Evolutionary conservation across 2,888 invertebrate genomes (phyloP).

Genomic region (Agrochola circellaris): DNA sequence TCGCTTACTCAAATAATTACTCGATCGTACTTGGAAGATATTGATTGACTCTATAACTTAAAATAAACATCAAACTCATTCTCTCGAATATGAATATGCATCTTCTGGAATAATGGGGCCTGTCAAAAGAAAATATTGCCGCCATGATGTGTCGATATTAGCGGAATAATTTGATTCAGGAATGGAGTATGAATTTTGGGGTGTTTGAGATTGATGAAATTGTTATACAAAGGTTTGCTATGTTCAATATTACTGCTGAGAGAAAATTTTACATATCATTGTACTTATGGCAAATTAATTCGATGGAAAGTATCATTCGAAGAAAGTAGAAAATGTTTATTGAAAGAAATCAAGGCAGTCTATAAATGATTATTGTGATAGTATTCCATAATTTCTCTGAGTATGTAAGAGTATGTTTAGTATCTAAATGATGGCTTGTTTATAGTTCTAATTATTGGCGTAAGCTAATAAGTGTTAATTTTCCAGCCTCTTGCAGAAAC

Average conservation of each 20-base stretch:
- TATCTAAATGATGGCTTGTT: not conserved
- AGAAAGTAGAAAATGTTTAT: slow-evolving; percentile 24
- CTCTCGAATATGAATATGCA: not conserved
- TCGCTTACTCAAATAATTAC: not conserved
- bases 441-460: not conserved
- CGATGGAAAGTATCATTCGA: not conserved
- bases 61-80: slow-evolving; percentile 22
- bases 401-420: not conserved
- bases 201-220: slow-evolving; percentile 3
- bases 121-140: slow-evolving; percentile 9
- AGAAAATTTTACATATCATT: not conserved
- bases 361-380: not conserved
- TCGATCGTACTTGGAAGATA: not conserved
- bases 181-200: slow-evolving; percentile 13
- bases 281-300: not conserved
- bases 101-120: slow-evolving; percentile 13
- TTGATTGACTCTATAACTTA: slow-evolving; percentile 14
- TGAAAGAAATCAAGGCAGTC: slow-evolving; percentile 3
- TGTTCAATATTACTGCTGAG: not conserved
- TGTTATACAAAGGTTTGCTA: not conserved
- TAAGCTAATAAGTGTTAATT: slow-evolving; percentile 13
- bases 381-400: not conserved
- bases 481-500: not conserved
- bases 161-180: slow-evolving; percentile 22
- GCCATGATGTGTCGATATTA: slow-evolving; percentile 14